A percentile compares a stretch with the other conserved stretches of the same genome.
phyloP scores from a whole-genome alignment of 2,113 vertebrate genomes.

The Pipra filicauda region DNA sequence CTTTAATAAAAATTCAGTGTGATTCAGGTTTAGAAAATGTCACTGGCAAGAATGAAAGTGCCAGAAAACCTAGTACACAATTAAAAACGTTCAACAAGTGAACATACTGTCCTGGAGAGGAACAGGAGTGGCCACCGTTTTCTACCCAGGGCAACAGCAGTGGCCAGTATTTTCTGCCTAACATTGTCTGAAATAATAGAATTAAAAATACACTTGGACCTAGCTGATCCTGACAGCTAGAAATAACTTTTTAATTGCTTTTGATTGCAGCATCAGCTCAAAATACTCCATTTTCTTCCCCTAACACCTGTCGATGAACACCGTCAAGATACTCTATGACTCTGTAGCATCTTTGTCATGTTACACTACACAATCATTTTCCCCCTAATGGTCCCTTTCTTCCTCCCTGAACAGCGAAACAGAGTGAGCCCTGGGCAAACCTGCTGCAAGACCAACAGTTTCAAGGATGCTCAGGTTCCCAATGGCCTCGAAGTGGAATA shows the following conservation, averaged over 20 bases:
- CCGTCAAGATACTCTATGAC: not conserved
- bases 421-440: not conserved
- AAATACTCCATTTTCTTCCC: not conserved
- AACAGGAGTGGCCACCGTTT: not conserved
- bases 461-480: not conserved
- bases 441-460: not conserved
- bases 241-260: not conserved
- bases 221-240: not conserved
- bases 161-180: not conserved
- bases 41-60: not conserved
- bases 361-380: rapidly evolving
- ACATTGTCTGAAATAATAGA: rapidly evolving
- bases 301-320: rapidly evolving
- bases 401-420: not conserved
- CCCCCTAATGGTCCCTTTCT: rapidly evolving
- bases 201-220: rapidly evolving
- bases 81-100: not conserved
- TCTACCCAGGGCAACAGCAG: not conserved
- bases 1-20: not conserved
- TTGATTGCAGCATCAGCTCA: not conserved
- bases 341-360: rapidly evolving
- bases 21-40: not conserved
- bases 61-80: not conserved
- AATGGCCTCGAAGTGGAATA: rapidly evolving
- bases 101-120: rapidly evolving